Evolutionary conservation across 1,140 invertebrate genomes (phyloP).

Genomic region (Mamestra configurata): DNA sequence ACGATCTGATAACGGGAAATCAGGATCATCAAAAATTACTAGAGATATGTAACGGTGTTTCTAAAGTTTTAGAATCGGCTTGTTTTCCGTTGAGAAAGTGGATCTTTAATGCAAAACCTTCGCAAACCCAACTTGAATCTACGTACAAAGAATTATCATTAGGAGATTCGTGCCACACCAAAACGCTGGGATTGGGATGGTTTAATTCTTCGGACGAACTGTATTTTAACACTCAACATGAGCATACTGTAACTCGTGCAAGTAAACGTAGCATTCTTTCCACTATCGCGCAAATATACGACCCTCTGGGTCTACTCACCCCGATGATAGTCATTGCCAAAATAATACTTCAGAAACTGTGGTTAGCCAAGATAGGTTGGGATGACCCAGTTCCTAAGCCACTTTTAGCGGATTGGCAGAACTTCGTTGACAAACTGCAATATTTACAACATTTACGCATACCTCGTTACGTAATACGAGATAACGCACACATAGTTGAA

Average conservation of each 20-base stretch:
- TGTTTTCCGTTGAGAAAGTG: slow-evolving; percentile 48
- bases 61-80: slow-evolving; percentile 13
- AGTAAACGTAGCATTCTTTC: slow-evolving; percentile 46
- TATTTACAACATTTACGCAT: slow-evolving; percentile 10
- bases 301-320: slow-evolving; percentile 48
- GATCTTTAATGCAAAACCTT: slow-evolving; percentile 23
- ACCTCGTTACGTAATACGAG: no score
- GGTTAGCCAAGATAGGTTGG: slow-evolving; percentile 3
- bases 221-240: slow-evolving; percentile 40
- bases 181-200: slow-evolving; percentile 50
- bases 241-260: neutral
- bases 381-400: neutral
- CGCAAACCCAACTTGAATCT: slow-evolving; percentile 1
- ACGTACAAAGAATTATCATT: slow-evolving; percentile 21
- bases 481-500: no score
- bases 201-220: slow-evolving; percentile 39
- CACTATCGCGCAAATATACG: slow-evolving; percentile 49
- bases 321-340: slow-evolving; percentile 24
- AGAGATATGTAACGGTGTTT: slow-evolving; percentile 25
- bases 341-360: neutral
- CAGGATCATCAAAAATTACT: slow-evolving; percentile 25
- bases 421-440: neutral
- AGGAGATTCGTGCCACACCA: slow-evolving; percentile 22
- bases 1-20: slow-evolving; percentile 52
- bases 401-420: neutral